A percentile compares a stretch with the other conserved stretches of the same genome.
phyloP scores from a whole-genome alignment of 2,113 vertebrate genomes.

The Excalfactoria chinensis region DNA sequence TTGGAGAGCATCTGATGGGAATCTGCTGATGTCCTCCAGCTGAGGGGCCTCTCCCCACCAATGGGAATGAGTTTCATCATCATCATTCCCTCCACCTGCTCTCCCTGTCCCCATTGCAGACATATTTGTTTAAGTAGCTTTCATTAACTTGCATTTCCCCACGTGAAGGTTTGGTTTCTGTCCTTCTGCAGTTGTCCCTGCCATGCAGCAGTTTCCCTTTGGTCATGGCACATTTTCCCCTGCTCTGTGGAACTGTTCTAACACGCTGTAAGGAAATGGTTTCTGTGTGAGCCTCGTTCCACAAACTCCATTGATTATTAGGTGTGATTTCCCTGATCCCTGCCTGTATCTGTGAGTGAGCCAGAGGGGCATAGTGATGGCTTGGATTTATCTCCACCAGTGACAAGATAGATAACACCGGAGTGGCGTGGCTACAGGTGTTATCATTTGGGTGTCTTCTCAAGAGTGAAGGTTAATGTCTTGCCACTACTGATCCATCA shows the following conservation, averaged over 20 bases:
- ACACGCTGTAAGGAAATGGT: not conserved
- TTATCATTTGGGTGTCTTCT: constrained; percentile 70
- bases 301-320: constrained; percentile 32
- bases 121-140: constrained; percentile 52
- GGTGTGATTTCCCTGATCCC: constrained; percentile 40
- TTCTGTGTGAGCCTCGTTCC: constrained; percentile 34
- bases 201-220: constrained; percentile 39
- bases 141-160: constrained; percentile 62
- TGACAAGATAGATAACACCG: constrained; percentile 55
- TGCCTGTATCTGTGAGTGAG: not conserved
- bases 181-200: constrained; percentile 47
- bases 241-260: not conserved
- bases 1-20: not conserved
- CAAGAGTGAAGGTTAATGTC: constrained; percentile 72
- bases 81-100: not conserved
- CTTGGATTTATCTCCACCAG: constrained; percentile 48
- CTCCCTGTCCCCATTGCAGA: not conserved
- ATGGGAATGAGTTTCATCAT: not conserved
- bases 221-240: not conserved
- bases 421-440: constrained; percentile 53
- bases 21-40: not conserved
- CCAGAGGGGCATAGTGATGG: not conserved
- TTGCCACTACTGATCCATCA: constrained; percentile 64
- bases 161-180: constrained; percentile 40
- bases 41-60: rapidly evolving